These are phyloP conservation scores for Eremophila alpestris DNA, from an alignment of 2,797 vertebrate species.

Conservation along the genomic window DNA sequence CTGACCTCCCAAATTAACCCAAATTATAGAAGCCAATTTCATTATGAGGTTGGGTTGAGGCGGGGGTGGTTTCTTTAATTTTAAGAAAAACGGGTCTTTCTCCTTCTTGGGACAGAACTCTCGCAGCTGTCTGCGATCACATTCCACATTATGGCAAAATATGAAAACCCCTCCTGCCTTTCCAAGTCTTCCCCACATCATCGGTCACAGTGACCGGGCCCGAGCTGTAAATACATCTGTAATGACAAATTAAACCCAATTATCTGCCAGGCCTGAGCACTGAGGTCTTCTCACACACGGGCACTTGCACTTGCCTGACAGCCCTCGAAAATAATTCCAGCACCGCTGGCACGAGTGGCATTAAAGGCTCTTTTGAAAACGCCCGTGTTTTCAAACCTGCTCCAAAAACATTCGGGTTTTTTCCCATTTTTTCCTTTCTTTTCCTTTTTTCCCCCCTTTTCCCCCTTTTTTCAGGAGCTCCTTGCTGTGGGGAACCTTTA, in stretches of 20 bases:
- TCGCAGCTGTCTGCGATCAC: not conserved
- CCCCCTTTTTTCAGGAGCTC: not conserved
- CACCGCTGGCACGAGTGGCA: fast-evolving
- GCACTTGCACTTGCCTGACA: not conserved
- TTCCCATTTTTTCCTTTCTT: fast-evolving
- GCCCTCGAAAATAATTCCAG: not conserved
- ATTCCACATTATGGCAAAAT: not conserved
- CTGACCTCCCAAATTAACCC: not conserved
- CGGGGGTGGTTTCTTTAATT: not conserved
- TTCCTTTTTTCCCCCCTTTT: fast-evolving
- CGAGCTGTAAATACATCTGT: constrained; percentile 19
- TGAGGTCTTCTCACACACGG: not conserved
- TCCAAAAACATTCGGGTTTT: fast-evolving
- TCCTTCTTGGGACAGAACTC: not conserved
- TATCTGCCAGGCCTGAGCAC: constrained; percentile 13
- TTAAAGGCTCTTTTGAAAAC: not conserved
- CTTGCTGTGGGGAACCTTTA: fast-evolving
- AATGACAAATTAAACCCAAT: constrained; percentile 58
- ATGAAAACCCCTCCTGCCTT: not conserved
- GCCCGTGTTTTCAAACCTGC: fast-evolving
- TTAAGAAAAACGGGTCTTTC: not conserved
- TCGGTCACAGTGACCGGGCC: not conserved
- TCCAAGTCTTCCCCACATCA: not conserved
- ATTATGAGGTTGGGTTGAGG: not conserved
- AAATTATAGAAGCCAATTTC: not conserved